Evolutionary conservation across 2,888 invertebrate species (phyloP).

Genomic region (Dynastes tityus): DNA sequence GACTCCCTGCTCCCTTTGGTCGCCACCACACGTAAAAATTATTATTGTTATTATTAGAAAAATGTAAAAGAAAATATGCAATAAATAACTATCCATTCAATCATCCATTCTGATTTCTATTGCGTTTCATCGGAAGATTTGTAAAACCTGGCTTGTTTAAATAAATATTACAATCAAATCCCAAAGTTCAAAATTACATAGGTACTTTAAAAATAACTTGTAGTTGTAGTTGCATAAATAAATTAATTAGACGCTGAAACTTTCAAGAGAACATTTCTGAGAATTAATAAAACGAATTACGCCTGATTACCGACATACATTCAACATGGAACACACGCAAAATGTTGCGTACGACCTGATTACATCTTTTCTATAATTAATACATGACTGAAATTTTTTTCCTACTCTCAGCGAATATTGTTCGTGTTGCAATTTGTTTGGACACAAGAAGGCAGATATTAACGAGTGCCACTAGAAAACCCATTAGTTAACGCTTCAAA

Average conservation of each 20-base stretch:
- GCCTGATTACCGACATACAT: slow-evolving; percentile 6
- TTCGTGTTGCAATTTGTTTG: not conserved
- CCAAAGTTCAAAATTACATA: no score
- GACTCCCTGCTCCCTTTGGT: no score
- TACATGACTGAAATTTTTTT: slow-evolving; percentile 1
- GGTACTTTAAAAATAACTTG: slow-evolving; percentile 3
- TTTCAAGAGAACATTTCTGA: not conserved
- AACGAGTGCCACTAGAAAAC: not conserved
- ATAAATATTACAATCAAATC: no score
- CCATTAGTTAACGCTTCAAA: no score
- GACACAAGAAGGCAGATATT: not conserved
- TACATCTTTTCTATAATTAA: slow-evolving; percentile 2
- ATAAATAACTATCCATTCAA: not conserved
- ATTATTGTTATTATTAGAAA: no score
- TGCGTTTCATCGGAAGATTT: no score
- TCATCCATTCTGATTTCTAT: not conserved
- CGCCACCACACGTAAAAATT: no score
- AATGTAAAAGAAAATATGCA: not conserved
- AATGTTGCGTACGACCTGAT: not conserved
- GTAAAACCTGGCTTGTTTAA: no score
- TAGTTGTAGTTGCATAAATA: not conserved
- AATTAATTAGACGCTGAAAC: slow-evolving; percentile 12
- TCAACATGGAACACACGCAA: not conserved
- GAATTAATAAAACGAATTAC: slow-evolving; percentile 35
- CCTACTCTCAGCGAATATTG: not conserved